phyloP scores from a whole-genome alignment of 2,888 invertebrate genomes.

The Micoletzkya japonica region DNA sequence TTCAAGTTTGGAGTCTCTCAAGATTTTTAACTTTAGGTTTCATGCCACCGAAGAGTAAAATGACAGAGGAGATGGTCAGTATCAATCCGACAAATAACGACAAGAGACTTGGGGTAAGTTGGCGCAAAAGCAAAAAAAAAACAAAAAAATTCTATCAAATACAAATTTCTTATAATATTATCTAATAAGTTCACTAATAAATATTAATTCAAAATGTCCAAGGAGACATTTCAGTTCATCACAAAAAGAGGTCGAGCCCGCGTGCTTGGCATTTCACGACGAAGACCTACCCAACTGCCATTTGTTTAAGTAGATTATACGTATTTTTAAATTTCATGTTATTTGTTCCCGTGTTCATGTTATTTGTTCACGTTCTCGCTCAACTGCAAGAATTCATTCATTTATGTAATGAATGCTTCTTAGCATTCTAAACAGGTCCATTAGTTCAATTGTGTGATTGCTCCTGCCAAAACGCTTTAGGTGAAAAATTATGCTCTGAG shows the following conservation, averaged over 20 bases:
- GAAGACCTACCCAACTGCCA: conserved; percentile 9
- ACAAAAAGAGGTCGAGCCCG: conserved; percentile 19
- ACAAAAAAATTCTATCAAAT: background rate
- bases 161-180: background rate
- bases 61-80: background rate
- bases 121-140: background rate
- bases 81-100: too few species aligned
- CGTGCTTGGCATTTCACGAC: conserved; percentile 19
- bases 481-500: too few species aligned
- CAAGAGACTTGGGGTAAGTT: too few species aligned
- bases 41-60: background rate
- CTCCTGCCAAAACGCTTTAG: too few species aligned
- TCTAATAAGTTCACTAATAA: background rate
- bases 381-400: background rate
- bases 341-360: background rate
- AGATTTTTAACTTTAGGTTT: too few species aligned
- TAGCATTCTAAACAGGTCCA: background rate
- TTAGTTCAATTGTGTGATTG: too few species aligned
- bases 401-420: background rate
- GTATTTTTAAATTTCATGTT: background rate
- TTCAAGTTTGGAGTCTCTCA: too few species aligned
- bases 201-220: background rate
- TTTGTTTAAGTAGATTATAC: background rate
- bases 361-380: background rate
- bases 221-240: conserved; percentile 9